phyloP scores from a whole-genome alignment of 1,140 invertebrate genomes.

The Plodia interpunctella region DNA sequence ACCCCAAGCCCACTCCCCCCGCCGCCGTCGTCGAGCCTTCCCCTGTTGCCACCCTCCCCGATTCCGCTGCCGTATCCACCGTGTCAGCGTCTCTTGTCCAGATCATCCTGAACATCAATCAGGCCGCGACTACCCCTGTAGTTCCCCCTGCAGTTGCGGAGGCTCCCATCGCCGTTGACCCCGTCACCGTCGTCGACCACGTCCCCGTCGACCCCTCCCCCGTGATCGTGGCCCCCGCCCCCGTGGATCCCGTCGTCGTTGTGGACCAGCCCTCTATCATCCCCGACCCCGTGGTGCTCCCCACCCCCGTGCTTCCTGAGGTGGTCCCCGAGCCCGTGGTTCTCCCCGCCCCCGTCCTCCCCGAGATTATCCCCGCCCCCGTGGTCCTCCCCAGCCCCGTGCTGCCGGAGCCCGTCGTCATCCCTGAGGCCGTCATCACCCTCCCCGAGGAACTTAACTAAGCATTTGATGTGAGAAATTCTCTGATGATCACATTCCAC shows the following conservation, averaged over 20 bases:
- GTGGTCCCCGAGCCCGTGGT: background rate
- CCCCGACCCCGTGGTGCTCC: constrained; percentile 14
- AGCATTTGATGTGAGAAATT: background rate
- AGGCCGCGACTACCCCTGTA: constrained; percentile 9
- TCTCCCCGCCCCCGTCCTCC: background rate
- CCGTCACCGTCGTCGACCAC: constrained; percentile 20
- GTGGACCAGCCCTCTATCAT: constrained; percentile 14
- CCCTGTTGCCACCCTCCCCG: background rate
- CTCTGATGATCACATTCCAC: too few relatives aligned
- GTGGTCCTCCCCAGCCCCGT: constrained; percentile 10
- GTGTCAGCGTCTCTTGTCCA: constrained; percentile 21
- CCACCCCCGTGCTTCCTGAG: background rate
- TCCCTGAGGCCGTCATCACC: constrained; percentile 15
- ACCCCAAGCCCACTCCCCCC: constrained; percentile 15
- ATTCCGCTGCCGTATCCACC: constrained; percentile 11
- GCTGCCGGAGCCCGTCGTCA: constrained; percentile 9
- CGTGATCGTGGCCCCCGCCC: background rate
- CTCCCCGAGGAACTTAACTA: constrained; percentile 20
- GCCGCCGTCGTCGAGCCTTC: constrained; percentile 12
- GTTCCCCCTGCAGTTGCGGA: constrained; percentile 12
- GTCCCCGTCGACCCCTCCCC: constrained; percentile 9
- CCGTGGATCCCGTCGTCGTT: constrained; percentile 15
- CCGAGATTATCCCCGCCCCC: background rate
- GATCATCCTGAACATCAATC: constrained; percentile 14
- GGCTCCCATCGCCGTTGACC: constrained; percentile 23